phyloP scores from a whole-genome alignment of 2,888 invertebrate species.

The Troilus luridus region DNA sequence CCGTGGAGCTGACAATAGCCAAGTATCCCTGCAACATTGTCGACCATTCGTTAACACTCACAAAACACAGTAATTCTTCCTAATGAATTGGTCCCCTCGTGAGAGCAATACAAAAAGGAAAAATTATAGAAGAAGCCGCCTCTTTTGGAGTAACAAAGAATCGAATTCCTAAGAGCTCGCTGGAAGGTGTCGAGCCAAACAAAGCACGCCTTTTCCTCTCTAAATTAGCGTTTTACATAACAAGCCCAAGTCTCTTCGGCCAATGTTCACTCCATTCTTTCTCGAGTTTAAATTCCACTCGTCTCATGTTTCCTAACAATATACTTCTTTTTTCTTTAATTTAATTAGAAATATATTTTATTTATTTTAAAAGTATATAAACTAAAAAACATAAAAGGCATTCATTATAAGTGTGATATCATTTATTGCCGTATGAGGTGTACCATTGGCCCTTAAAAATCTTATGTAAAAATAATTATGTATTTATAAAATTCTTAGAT shows the following conservation, averaged over 20 bases:
- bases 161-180: slow-evolving; percentile 13
- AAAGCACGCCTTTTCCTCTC: slow-evolving; percentile 9
- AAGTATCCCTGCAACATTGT: background rate
- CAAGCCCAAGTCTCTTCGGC: background rate
- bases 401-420: too few relatives aligned
- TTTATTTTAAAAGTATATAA: too few relatives aligned
- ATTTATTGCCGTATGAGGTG: too few relatives aligned
- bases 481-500: too few relatives aligned
- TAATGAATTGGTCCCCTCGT: slow-evolving; percentile 17
- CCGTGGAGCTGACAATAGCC: background rate
- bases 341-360: background rate
- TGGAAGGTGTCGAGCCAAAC: background rate
- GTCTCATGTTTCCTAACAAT: background rate
- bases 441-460: too few relatives aligned
- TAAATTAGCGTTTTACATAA: slow-evolving; percentile 49
- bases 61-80: background rate
- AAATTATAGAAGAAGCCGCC: slow-evolving; percentile 1
- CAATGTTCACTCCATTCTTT: background rate
- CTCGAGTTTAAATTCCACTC: background rate
- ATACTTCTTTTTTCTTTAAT: background rate
- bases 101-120: background rate
- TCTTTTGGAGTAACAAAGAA: slow-evolving; percentile 34
- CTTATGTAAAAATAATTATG: too few relatives aligned
- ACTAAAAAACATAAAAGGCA: too few relatives aligned
- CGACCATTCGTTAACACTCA: background rate